phyloP scores from a whole-genome alignment of 2,888 invertebrate species.

The Andrena hattorfiana region DNA sequence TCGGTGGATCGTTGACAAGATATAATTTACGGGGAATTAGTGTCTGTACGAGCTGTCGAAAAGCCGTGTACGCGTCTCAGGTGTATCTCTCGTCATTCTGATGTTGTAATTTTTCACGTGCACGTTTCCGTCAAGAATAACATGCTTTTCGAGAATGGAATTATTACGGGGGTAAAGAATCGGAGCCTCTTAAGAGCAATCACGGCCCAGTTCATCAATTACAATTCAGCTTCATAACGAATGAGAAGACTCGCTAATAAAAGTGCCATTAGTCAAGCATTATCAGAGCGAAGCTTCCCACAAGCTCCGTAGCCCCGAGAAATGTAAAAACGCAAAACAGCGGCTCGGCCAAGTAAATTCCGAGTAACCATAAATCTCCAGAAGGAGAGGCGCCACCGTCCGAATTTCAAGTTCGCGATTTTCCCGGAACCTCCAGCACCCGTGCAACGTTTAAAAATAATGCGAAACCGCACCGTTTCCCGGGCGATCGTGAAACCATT shows the following conservation, averaged over 20 bases:
- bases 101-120: background rate
- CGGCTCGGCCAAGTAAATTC: background rate
- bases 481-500: background rate
- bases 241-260: too few relatives aligned
- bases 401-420: background rate
- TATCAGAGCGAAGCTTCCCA: too few relatives aligned
- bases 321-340: background rate
- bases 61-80: background rate
- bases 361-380: background rate
- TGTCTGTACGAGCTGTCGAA: constrained; percentile 31
- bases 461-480: background rate
- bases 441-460: background rate
- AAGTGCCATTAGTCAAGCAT: too few relatives aligned
- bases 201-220: too few relatives aligned
- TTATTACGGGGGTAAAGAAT: background rate
- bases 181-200: background rate
- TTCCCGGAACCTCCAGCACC: background rate
- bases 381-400: background rate
- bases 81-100: background rate
- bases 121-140: background rate
- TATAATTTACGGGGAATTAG: constrained; percentile 30
- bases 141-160: background rate
- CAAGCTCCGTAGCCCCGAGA: background rate
- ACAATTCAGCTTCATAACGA: too few relatives aligned
- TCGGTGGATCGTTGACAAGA: constrained; percentile 28